Percentiles rank a stretch among this genome's conserved stretches.
These are phyloP conservation scores for Catocala sponsa DNA, from an alignment of 2,888 invertebrate genomes.

Conservation along the genomic window DNA sequence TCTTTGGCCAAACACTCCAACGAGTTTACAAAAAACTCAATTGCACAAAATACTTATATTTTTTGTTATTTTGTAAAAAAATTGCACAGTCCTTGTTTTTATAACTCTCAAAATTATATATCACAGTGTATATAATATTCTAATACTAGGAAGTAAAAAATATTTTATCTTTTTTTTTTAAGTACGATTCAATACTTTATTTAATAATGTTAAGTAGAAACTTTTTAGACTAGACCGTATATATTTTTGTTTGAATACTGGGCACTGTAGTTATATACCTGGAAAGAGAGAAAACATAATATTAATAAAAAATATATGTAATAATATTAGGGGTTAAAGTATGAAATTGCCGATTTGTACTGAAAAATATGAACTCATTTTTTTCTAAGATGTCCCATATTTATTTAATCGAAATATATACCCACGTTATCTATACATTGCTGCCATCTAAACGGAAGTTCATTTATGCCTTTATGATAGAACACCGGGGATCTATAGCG, in stretches of 20 bases:
- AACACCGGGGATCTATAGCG: too few relatives aligned
- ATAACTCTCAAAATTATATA: constrained; percentile 49
- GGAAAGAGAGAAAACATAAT: constrained; percentile 51
- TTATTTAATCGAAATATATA: too few relatives aligned
- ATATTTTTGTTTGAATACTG: constrained; percentile 71
- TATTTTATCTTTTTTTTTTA: constrained; percentile 56
- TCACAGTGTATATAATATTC: constrained; percentile 62
- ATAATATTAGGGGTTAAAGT: too few relatives aligned
- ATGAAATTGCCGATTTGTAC: too few relatives aligned
- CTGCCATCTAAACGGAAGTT: too few relatives aligned
- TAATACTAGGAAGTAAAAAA: constrained; percentile 51
- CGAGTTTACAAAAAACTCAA: constrained; percentile 61
- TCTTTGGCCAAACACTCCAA: constrained; percentile 50
- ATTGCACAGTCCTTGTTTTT: constrained; percentile 54
- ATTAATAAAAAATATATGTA: constrained; percentile 9
- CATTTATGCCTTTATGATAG: too few relatives aligned
- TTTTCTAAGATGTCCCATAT: too few relatives aligned
- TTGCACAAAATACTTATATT: constrained; percentile 8
- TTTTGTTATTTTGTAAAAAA: constrained; percentile 19
- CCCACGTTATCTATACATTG: too few relatives aligned
- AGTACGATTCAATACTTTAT: constrained; percentile 76
- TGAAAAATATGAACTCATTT: too few relatives aligned
- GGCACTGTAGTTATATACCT: constrained; percentile 62
- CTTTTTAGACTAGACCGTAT: constrained; percentile 81
- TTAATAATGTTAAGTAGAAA: constrained; percentile 75